phyloP scores from a whole-genome alignment of 2,113 vertebrate species.

The Oncorhynchus clarkii region DNA sequence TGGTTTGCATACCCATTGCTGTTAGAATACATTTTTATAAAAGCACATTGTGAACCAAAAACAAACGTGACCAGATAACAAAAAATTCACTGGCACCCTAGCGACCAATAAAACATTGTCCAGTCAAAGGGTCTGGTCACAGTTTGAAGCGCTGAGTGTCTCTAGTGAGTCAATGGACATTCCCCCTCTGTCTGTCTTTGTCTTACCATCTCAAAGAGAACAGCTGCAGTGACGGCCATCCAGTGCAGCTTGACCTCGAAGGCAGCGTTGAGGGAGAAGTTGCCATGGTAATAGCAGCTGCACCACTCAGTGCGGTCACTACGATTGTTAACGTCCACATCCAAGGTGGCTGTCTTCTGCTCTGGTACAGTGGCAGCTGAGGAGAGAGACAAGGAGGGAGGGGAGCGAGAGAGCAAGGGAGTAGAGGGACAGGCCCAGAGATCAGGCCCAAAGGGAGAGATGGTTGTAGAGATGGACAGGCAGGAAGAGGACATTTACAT shows the following conservation, averaged over 20 bases:
- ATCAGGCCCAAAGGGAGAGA: conserved; percentile 20
- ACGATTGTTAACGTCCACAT: conserved; percentile 94
- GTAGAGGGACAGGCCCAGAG: conserved; percentile 4
- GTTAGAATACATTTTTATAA: too few species aligned
- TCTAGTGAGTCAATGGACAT: neutral
- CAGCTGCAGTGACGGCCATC: conserved; percentile 95
- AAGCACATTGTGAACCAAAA: too few species aligned
- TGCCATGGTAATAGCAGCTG: conserved; percentile 97
- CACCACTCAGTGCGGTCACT: conserved; percentile 94
- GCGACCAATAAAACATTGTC: too few species aligned
- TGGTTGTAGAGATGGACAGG: conserved; percentile 25
- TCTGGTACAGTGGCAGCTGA: conserved; percentile 92
- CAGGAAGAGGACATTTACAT: conserved; percentile 31
- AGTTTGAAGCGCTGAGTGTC: neutral
- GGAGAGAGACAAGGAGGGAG: neutral
- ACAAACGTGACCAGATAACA: too few species aligned
- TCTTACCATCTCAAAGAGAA: conserved; percentile 96
- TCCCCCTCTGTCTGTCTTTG: too few species aligned
- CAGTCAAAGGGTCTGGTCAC: too few species aligned
- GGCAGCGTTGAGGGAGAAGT: conserved; percentile 87
- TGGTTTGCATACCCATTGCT: too few species aligned
- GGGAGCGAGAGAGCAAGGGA: conserved; percentile 16
- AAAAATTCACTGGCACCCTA: too few species aligned
- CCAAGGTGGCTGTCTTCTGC: conserved; percentile 92
- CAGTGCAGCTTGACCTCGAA: conserved; percentile 98